Evolutionary conservation across 92 coral and sea anemone species (phyloP), one percentile per base, ranked within the genome.

Genomic region (Plumapathes pennacea): DNA sequence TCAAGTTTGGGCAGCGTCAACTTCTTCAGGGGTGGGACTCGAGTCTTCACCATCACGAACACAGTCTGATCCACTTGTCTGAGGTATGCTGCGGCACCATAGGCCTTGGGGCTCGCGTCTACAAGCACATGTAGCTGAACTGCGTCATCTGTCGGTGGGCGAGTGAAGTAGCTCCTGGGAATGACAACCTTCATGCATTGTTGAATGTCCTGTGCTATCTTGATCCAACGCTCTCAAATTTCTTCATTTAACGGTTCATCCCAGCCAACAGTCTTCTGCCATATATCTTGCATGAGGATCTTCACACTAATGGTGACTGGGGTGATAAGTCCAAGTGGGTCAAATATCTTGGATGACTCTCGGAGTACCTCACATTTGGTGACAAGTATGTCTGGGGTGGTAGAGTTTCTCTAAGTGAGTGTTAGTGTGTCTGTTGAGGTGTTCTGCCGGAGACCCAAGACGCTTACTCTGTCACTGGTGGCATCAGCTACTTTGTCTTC

Each of bases 391-490:
- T 27, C 57, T 11, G 13, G 18, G 61, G 5, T 18, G 7, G 39
- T 11, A 25, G 31, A 5, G 39, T 40, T 38, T 50, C 38, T 19
- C 32, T 52, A 12, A 39, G 43, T 26, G 9, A 71, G 37, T 11
- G 18, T 17, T 13, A 73, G 36, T 14, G 69, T 76, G 28, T 67
- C 83, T 6, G 37, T 13, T 19, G 28, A 34, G 18, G 44, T 41
- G 32, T 72, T 25, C 86, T 75, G 72, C 34, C 68, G 60, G 6
- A 80, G 47, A 6, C 86, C 75, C 26, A 80, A 80, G 21, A 71
- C 62, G 45, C 64, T 72, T 10, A 64, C 86, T 20, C 45, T 34
- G 32, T 34, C 61, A 43, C 63, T 45, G 38, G 49, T 31, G n/a
- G n/a, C n/a, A 6, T 40, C 50, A 13, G 59, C 53, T 11, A 29